Conservation (phyloP, 2,113 vertebrate species). For the Oreochromis spilurus region DNA sequence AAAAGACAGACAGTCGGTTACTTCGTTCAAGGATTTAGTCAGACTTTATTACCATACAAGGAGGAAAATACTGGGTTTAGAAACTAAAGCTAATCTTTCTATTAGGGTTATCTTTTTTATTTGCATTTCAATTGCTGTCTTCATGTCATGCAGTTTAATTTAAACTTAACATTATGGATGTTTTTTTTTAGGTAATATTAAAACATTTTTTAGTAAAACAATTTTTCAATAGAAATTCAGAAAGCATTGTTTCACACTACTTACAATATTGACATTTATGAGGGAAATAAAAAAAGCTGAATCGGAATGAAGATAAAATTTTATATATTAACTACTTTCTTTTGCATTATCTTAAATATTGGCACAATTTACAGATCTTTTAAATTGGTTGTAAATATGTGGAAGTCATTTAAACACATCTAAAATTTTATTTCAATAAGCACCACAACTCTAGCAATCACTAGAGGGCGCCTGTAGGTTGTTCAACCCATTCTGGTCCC, state of each 20-base stretch:
- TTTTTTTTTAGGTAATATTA: background rate
- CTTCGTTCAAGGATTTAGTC: background rate
- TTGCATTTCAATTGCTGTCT: background rate
- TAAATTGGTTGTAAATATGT: background rate
- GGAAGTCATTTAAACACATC: background rate
- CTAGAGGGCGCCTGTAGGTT: constrained; percentile 66
- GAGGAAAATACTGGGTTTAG: background rate
- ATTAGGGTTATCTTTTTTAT: background rate
- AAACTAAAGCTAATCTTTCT: background rate
- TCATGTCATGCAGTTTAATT: background rate
- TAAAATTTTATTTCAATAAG: background rate
- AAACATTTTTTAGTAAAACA: background rate
- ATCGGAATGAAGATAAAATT: background rate
- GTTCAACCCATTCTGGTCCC: background rate
- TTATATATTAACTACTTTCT: background rate
- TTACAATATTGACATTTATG: background rate
- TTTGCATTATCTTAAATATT: background rate
- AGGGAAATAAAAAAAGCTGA: background rate
- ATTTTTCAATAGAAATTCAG: background rate
- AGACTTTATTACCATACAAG: background rate
- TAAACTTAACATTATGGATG: background rate
- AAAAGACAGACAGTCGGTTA: background rate
- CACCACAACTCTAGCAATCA: background rate
- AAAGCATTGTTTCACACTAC: background rate
- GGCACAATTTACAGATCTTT: background rate